These are phyloP conservation scores for Schlechtendalia chinensis DNA, from an alignment of 1,140 invertebrate species.

Conservation along the genomic window DNA sequence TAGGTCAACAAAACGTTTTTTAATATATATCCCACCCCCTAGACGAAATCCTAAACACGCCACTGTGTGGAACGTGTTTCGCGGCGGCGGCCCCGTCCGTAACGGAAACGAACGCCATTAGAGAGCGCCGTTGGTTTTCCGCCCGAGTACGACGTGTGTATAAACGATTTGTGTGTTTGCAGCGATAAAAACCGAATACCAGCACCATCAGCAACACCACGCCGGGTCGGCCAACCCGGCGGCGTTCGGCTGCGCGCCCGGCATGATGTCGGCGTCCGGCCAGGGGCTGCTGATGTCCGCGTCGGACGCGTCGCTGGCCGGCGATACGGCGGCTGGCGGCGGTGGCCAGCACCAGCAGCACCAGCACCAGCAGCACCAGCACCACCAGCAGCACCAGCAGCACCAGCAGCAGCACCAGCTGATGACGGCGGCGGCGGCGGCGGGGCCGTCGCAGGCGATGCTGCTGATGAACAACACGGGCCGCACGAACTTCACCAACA, in stretches of 20 bases:
- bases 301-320: not conserved
- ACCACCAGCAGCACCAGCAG: too few species aligned
- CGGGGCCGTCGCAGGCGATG: conserved; percentile 24
- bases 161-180: not conserved
- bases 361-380: too few species aligned
- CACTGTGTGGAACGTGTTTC: too few species aligned
- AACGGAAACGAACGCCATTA: too few species aligned
- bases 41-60: too few species aligned
- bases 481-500: conserved; percentile 97
- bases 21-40: too few species aligned
- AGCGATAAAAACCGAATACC: conserved; percentile 45
- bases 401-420: too few species aligned
- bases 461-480: conserved; percentile 71
- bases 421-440: not conserved
- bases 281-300: conserved; percentile 4
- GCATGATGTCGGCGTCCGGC: conserved; percentile 7
- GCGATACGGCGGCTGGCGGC: not conserved
- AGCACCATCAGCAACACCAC: conserved; percentile 45
- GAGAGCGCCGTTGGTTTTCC: too few species aligned
- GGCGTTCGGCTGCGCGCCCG: conserved; percentile 21
- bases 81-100: too few species aligned
- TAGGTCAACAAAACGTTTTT: too few species aligned
- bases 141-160: too few species aligned
- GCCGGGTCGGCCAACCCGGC: conserved; percentile 24
- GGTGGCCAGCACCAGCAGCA: conserved; percentile 6